Evolutionary conservation across 2,113 vertebrate species (phyloP).

Genomic region (Rhea americana): DNA sequence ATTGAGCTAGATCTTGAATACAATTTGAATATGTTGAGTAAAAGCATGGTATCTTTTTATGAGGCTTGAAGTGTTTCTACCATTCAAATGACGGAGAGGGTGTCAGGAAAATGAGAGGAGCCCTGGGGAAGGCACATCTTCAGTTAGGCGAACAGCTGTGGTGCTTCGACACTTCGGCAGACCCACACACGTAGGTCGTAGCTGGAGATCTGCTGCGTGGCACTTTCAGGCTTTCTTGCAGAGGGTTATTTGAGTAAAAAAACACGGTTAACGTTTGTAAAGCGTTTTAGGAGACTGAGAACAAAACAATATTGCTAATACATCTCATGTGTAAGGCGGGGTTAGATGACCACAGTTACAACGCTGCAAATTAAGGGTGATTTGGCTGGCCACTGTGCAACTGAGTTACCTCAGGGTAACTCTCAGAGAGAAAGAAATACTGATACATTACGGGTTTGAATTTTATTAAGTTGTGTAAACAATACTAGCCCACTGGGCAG

Average conservation of each 20-base stretch:
- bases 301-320: background rate
- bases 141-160: background rate
- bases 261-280: background rate
- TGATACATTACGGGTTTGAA: conserved; percentile 5
- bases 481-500: background rate
- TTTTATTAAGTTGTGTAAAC: conserved; percentile 44
- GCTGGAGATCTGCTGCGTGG: background rate
- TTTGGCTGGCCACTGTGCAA: background rate
- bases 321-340: background rate
- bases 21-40: background rate
- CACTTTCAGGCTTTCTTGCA: background rate
- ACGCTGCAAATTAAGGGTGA: background rate
- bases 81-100: fast-evolving
- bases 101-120: background rate
- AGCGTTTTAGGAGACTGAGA: background rate
- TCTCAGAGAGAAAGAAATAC: background rate
- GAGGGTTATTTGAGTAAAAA: background rate
- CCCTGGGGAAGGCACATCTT: background rate
- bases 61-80: background rate
- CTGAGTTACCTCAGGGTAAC: background rate
- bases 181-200: background rate
- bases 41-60: background rate
- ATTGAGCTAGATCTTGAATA: background rate
- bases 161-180: background rate
- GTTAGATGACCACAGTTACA: background rate